phyloP scores from a whole-genome alignment of 2,113 vertebrate species.

The Tichodroma muraria region DNA sequence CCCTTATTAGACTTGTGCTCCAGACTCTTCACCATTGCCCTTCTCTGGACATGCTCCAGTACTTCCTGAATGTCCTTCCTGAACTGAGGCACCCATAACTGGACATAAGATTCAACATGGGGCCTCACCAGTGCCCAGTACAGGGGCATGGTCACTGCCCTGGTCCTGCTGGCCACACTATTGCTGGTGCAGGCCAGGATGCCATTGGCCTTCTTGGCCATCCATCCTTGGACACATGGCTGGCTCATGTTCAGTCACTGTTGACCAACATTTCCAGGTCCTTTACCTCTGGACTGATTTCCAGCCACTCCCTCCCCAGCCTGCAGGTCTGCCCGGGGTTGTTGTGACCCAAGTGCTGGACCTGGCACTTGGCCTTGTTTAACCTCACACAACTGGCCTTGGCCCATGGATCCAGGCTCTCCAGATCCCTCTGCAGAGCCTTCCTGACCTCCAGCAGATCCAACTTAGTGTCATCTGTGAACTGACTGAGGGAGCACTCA shows the following conservation, averaged over 20 bases:
- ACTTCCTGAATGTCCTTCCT: not conserved
- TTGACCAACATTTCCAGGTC: fast-evolving
- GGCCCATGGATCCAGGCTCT: not conserved
- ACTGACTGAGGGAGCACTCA: not conserved
- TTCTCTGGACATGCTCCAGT: too few relatives aligned
- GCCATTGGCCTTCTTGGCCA: too few relatives aligned
- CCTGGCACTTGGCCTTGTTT: not conserved
- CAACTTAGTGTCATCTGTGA: not conserved
- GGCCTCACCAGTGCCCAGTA: not conserved
- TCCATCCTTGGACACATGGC: too few relatives aligned
- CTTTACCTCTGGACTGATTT: not conserved
- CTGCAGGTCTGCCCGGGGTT: not conserved
- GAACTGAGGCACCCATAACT: not conserved
- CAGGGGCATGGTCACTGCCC: not conserved
- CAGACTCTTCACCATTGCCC: too few relatives aligned
- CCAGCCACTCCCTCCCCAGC: not conserved
- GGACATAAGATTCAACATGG: not conserved
- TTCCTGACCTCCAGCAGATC: not conserved
- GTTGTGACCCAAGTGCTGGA: not conserved
- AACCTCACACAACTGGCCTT: not conserved
- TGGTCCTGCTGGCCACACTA: too few relatives aligned
- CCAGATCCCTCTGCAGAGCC: not conserved
- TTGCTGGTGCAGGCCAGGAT: too few relatives aligned
- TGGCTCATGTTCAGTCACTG: not conserved
- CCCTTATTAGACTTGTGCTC: too few relatives aligned